Conservation (phyloP, 2,113 vertebrate genomes). For the Triplophysa tibetana region DNA sequence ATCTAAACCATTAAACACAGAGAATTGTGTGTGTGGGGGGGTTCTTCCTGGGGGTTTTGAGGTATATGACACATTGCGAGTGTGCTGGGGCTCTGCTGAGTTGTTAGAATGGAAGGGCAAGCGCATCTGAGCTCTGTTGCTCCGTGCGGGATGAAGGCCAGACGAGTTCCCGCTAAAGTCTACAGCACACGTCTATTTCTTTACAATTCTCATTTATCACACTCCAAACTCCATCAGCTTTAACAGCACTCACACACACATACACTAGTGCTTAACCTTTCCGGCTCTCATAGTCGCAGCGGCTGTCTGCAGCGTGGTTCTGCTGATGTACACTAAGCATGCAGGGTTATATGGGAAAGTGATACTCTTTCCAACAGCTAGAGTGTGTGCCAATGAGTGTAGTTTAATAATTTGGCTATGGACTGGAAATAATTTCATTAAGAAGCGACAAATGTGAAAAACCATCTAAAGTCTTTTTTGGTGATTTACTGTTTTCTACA, state of each 20-base stretch:
- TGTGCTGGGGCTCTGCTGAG: background rate
- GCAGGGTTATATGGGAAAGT: background rate
- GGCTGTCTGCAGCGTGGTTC: background rate
- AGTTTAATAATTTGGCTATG: background rate
- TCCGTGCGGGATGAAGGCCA: slow-evolving; percentile 25
- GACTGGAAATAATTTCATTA: background rate
- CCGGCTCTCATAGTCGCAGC: slow-evolving; percentile 11
- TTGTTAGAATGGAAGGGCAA: background rate
- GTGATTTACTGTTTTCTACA: too few relatives aligned
- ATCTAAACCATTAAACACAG: slow-evolving; percentile 18
- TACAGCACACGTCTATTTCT: slow-evolving; percentile 23
- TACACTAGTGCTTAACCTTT: slow-evolving; percentile 31
- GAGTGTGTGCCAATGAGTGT: background rate
- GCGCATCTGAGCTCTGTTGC: background rate
- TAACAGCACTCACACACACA: slow-evolving; percentile 2
- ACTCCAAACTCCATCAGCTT: slow-evolving; percentile 26
- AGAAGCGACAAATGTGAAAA: background rate
- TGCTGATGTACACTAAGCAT: slow-evolving; percentile 25
- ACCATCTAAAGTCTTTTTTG: too few relatives aligned
- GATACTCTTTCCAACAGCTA: background rate
- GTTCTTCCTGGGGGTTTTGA: background rate
- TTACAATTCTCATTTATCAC: slow-evolving; percentile 41
- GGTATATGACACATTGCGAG: background rate
- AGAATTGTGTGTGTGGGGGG: background rate
- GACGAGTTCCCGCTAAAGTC: slow-evolving; percentile 30